Conservation (phyloP, 2,113 vertebrate genomes). For the Corythaeola cristata region DNA sequence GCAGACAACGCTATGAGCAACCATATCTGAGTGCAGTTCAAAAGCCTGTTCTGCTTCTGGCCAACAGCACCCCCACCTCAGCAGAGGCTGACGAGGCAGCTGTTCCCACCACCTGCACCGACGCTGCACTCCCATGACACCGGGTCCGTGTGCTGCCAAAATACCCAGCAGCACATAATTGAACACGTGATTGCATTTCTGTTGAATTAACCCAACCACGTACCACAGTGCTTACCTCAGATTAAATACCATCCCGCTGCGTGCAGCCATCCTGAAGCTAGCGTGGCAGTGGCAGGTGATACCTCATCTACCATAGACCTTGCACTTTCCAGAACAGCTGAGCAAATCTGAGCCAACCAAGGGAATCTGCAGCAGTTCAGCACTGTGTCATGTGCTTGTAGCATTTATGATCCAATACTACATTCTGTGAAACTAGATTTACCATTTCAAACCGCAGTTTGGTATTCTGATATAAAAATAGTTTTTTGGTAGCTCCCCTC, state of each 20-base stretch:
- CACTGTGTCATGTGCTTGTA: neutral
- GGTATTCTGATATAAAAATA: neutral
- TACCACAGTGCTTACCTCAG: neutral
- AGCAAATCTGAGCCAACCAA: neutral
- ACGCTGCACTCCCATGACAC: rapidly evolving
- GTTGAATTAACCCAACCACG: neutral
- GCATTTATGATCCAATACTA: neutral
- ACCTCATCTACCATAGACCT: neutral
- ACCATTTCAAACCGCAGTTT: neutral
- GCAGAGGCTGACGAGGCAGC: neutral
- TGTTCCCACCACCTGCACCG: neutral
- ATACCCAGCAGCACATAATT: neutral
- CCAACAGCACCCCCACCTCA: neutral
- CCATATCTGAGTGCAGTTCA: rapidly evolving
- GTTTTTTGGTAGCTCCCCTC: neutral
- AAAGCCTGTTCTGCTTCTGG: neutral
- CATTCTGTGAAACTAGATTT: neutral
- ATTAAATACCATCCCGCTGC: neutral
- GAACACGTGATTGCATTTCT: neutral
- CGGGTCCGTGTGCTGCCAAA: neutral
- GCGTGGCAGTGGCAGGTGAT: neutral
- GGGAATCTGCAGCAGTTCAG: neutral
- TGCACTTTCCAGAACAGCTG: neutral
- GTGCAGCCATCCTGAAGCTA: neutral
- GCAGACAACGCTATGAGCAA: neutral